phyloP scores from a whole-genome alignment of 2,888 invertebrate genomes.

The Scrobipalpa costella region DNA sequence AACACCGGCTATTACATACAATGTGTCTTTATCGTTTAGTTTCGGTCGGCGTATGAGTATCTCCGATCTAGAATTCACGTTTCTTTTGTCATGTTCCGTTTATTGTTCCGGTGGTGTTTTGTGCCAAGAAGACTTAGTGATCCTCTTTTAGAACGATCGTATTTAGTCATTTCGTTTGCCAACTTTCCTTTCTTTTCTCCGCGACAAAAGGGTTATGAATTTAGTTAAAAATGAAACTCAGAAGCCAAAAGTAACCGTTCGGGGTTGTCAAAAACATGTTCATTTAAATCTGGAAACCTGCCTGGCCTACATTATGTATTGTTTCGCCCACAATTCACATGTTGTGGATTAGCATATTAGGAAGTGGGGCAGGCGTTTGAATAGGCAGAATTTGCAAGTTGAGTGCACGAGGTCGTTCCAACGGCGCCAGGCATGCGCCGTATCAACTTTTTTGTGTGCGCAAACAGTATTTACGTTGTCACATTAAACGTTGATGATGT shows the following conservation, averaged over 20 bases:
- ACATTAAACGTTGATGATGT: slow-evolving; percentile 23
- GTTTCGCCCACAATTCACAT: slow-evolving; percentile 68
- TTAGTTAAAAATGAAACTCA: slow-evolving; percentile 39
- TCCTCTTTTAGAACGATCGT: slow-evolving; percentile 40
- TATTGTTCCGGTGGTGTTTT: slow-evolving; percentile 31
- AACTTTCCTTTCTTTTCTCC: slow-evolving; percentile 44
- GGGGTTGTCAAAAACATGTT: slow-evolving; percentile 53
- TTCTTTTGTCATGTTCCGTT: slow-evolving; percentile 28
- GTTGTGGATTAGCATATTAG: slow-evolving; percentile 72
- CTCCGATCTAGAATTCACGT: slow-evolving; percentile 28
- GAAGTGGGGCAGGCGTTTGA: slow-evolving; percentile 67
- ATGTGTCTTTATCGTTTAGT: slow-evolving; percentile 25
- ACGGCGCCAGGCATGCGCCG: slow-evolving; percentile 31
- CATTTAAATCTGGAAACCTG: slow-evolving; percentile 58
- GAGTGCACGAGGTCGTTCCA: slow-evolving; percentile 47
- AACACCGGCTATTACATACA: slow-evolving; percentile 24
- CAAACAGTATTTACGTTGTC: slow-evolving; percentile 23
- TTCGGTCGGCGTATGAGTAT: slow-evolving; percentile 25
- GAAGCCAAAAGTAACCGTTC: slow-evolving; percentile 39
- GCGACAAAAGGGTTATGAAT: slow-evolving; percentile 42
- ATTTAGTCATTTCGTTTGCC: slow-evolving; percentile 40
- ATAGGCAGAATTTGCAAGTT: slow-evolving; percentile 54
- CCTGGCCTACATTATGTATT: slow-evolving; percentile 60
- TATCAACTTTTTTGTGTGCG: slow-evolving; percentile 26
- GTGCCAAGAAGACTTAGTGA: slow-evolving; percentile 29